Base-by-base conservation (phyloP, 2,113 vertebrate species). In the Callaeas wilsoni region DNA sequence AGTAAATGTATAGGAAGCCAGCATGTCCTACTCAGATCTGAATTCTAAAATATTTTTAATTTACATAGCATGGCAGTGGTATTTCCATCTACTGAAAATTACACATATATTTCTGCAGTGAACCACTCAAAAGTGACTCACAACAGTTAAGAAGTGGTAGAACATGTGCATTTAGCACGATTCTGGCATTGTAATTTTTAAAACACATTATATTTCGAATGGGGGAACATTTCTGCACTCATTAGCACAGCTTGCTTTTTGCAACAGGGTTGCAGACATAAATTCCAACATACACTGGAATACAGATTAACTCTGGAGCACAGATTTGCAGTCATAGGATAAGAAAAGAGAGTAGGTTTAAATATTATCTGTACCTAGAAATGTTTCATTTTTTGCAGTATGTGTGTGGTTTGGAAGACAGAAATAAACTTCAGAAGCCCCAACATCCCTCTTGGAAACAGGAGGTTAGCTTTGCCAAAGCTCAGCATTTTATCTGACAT, bases 21-120 rank as follows among this genome's bases (percentile, higher is more conserved):
- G 16, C 15, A 84, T 56, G n/a, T 19, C 17, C 17, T 71, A 9
- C 37, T 94, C 81, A 56, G 20, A 70, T 57, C 21, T 93, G 67
- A 68, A 85, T 90, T 76, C 47, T 93, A 55, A 91, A 85, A 62
- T 73, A 69, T n/a, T 82, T 91, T 76, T 46, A 20, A 83, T 85
- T 95, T 91, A 76, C 83, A 50, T 90, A 95, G 73, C 59, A 74
- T 64, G 67, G 55, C 87, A 95, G 33, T 76, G 50, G 35, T 85
- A 83, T 94, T 94, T 96, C 84, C 67, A 74, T 77, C 75, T 42
- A 63, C 70, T 52, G 79, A 83, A 94, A 90, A 80, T 70, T 83
- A 33, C 79, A 75, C 26, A 41, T 84, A 27, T 52, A 89, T 91
- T 90, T 94, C 84, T 87, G 68, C 73, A 79, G 49, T 16, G 63